Evolutionary conservation across 2,888 invertebrate genomes (phyloP).

Genomic region (Drosophila phalerata): DNA sequence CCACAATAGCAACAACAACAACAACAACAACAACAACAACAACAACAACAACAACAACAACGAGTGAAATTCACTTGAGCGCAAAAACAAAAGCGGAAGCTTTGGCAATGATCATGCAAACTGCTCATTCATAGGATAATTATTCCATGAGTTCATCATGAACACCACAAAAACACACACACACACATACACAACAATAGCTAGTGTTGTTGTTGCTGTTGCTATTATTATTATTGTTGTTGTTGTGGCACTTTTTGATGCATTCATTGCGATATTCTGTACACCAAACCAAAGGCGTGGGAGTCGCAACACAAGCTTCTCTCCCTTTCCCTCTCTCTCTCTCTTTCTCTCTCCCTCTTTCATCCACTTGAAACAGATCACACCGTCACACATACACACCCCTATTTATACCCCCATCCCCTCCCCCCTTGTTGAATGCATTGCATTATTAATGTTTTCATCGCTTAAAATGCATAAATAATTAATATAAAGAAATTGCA

Average conservation of each 20-base stretch:
- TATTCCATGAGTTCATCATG: conserved; percentile 81
- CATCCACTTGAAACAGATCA: conserved; percentile 2
- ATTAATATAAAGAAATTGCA: conserved; percentile 54
- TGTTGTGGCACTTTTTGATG: conserved; percentile 64
- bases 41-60: conserved; percentile 33
- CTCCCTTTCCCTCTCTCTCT: background rate
- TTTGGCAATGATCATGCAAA: conserved; percentile 82
- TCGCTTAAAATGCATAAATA: conserved; percentile 73
- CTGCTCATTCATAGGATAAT: conserved; percentile 83
- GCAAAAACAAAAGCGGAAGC: conserved; percentile 82
- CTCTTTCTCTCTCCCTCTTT: background rate
- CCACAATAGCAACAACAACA: no score
- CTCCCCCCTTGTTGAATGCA: conserved; percentile 41
- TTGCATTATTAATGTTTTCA: conserved; percentile 76
- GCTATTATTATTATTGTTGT: conserved; percentile 22
- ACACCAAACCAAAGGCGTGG: conserved; percentile 74
- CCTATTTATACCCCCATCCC: background rate
- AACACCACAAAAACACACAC: conserved; percentile 33
- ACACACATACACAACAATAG: conserved; percentile 20
- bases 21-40: conserved; percentile 24
- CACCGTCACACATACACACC: conserved; percentile 12
- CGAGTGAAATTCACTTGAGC: conserved; percentile 60
- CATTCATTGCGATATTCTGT: conserved; percentile 64
- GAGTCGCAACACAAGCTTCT: conserved; percentile 48
- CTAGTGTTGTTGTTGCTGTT: conserved; percentile 34